phyloP scores from a whole-genome alignment of 2,797 vertebrate genomes.

The Sebastes trivittatus region DNA sequence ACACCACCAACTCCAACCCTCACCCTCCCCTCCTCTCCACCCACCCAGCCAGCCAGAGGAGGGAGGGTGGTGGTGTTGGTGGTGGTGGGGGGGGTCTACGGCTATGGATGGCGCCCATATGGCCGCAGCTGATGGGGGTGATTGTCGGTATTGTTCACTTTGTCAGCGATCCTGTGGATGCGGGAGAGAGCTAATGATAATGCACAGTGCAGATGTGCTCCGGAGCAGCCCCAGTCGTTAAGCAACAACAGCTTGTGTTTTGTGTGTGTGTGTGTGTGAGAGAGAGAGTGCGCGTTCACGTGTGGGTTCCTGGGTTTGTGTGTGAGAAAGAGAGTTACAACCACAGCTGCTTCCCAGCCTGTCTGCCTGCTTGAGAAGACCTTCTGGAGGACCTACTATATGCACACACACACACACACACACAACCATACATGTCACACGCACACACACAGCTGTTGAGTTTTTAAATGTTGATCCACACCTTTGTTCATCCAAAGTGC shows the following conservation, averaged over 20 bases:
- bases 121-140: constrained; percentile 85
- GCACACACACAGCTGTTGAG: constrained; percentile 6
- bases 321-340: constrained; percentile 53
- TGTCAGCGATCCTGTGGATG: constrained; percentile 86
- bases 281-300: constrained; percentile 5
- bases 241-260: constrained; percentile 78
- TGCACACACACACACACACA: not conserved
- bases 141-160: constrained; percentile 89
- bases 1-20: constrained; percentile 21
- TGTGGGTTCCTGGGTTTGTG: constrained; percentile 12
- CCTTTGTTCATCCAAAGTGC: constrained; percentile 17
- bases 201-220: constrained; percentile 86
- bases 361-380: constrained; percentile 71
- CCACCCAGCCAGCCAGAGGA: constrained; percentile 52
- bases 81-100: constrained; percentile 19
- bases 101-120: constrained; percentile 86
- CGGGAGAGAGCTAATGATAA: constrained; percentile 84
- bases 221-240: constrained; percentile 79
- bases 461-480: constrained; percentile 27
- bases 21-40: constrained; percentile 48
- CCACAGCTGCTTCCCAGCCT: constrained; percentile 79
- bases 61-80: constrained; percentile 16
- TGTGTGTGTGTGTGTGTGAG: constrained; percentile 15
- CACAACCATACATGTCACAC: not conserved
- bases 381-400: constrained; percentile 50